These are phyloP conservation scores for Dallia pectoralis DNA, from an alignment of 2,797 vertebrate genomes.

Conservation along the genomic window DNA sequence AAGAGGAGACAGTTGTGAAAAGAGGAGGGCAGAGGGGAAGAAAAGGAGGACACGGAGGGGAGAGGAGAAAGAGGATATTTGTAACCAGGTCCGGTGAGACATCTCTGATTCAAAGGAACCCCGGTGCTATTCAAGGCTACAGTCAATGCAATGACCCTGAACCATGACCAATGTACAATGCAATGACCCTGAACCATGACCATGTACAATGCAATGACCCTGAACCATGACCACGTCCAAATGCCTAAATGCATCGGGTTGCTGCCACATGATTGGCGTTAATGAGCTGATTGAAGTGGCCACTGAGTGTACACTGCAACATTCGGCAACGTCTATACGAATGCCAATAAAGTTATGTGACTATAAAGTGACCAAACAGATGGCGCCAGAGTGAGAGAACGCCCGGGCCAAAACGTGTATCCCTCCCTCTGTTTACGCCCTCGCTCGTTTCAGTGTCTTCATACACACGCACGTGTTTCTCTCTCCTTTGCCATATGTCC, in stretches of 20 bases:
- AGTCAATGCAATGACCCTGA: too few relatives aligned
- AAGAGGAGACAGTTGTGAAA: background rate
- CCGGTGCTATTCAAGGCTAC: background rate
- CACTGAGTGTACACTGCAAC: too few relatives aligned
- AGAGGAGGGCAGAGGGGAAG: background rate
- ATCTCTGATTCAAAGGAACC: background rate
- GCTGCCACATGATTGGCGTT: too few relatives aligned
- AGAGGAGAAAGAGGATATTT: background rate
- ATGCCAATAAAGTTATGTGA: too few relatives aligned
- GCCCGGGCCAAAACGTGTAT: constrained; percentile 6
- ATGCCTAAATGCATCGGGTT: too few relatives aligned
- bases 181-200: too few relatives aligned
- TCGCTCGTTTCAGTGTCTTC: too few relatives aligned
- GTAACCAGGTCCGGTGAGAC: background rate
- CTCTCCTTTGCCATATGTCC: constrained; percentile 32
- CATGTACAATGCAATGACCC: too few relatives aligned
- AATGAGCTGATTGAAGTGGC: background rate
- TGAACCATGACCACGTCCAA: too few relatives aligned
- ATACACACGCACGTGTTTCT: background rate
- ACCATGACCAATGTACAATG: too few relatives aligned
- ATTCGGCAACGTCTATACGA: too few relatives aligned
- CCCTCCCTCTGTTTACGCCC: background rate
- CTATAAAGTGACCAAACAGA: background rate
- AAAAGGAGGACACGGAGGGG: too few relatives aligned
- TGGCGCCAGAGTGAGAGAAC: constrained; percentile 21